These are phyloP conservation scores for Leuctra nigra DNA, from an alignment of 2,888 invertebrate genomes.

Conservation along the genomic window DNA sequence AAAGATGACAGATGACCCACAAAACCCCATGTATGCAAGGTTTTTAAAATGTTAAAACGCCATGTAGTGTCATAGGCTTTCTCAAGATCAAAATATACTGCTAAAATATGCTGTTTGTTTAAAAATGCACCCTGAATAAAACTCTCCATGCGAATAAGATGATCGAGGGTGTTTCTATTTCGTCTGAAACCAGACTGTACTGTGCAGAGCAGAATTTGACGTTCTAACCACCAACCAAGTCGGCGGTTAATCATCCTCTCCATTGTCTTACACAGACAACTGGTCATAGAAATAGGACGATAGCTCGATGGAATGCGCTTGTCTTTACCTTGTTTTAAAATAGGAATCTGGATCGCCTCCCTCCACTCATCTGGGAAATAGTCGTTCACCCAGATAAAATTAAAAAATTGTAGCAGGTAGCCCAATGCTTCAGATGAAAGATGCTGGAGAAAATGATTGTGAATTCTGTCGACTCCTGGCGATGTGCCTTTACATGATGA, in stretches of 20 bases:
- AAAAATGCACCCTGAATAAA: slow-evolving; percentile 29
- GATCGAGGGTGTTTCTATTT: slow-evolving; percentile 9
- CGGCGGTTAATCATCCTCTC: slow-evolving; percentile 31
- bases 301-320: slow-evolving; percentile 22
- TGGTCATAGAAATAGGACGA: slow-evolving; percentile 32
- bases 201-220: slow-evolving; percentile 23
- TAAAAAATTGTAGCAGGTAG: slow-evolving; percentile 2
- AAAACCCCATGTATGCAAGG: slow-evolving; percentile 23
- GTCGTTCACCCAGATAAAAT: not conserved
- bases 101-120: too few species aligned
- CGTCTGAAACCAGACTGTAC: slow-evolving; percentile 22
- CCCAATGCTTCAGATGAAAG: not conserved
- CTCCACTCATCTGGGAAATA: slow-evolving; percentile 17
- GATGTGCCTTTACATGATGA: slow-evolving; percentile 7
- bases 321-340: slow-evolving; percentile 9
- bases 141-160: slow-evolving; percentile 26
- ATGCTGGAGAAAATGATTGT: slow-evolving; percentile 7
- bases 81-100: too few species aligned
- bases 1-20: slow-evolving; percentile 26
- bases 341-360: slow-evolving; percentile 7
- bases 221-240: slow-evolving; percentile 30
- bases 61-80: too few species aligned
- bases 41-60: slow-evolving; percentile 22
- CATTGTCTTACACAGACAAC: slow-evolving; percentile 32
- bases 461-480: slow-evolving; percentile 16